Evolutionary conservation across 2,113 vertebrate genomes (phyloP), one percentile per base, ranked within the genome.

Genomic region (Phaethon lepturus): DNA sequence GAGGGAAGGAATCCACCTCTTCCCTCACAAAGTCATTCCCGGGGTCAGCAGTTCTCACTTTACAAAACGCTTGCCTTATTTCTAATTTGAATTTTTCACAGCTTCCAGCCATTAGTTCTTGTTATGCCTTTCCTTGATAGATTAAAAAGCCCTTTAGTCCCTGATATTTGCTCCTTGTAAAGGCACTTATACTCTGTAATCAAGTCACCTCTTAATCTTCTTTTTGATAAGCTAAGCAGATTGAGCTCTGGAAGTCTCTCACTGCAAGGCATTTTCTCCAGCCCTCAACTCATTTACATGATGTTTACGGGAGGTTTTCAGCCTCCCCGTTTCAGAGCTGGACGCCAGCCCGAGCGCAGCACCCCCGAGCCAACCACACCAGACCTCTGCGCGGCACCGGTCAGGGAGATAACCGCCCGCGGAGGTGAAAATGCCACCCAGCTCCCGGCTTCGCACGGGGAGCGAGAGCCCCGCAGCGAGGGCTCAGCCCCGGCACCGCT

Each of bases 201-300:
- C 97, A 97, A 97, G 96, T 96, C 97, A 97, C 95, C 96, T 95
- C 97, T 97, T 96, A 95, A 97, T 97, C 97, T 97, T 96, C 96
- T 96, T 97, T 97, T 97, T 97, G 96, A 97, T 97, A 97, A 97
- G 94, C 95, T 96, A 97, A 97, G 95, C 95, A 97, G 97, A 97
- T 94, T 95, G 95, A 96, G 94, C 87, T 93, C 87, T 88, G 86
- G 77, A 96, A 95, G 96, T 94, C 94, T 93, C 90, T 90, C 93
- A 95, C 96, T 96, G 94, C 87, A 96, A 97, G 94, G 94, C 91
- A 96, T 96, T 97, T 96, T 96, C 85, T 94, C 68, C 85, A 96
- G 93, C 72, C 93, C 78, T 74, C 92, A 83, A 44, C 82, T 96
- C 96, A 95, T 94, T 96, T 96, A 82, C 90, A 93, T 96, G 67